Base-by-base conservation (phyloP, 2,888 invertebrate species). In the Clistopyga incitator region DNA sequence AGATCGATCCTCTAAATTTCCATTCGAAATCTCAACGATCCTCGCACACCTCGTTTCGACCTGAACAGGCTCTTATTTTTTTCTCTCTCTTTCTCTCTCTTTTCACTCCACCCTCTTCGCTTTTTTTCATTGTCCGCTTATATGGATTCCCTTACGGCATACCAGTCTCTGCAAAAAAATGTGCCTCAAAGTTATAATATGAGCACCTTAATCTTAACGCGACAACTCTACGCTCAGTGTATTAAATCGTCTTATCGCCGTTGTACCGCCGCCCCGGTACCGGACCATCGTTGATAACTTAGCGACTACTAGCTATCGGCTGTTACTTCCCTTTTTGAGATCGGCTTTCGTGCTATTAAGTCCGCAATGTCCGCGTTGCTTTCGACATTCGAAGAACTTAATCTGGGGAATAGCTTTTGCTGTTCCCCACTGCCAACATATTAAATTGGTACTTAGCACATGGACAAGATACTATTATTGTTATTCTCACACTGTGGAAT, bases 281-380 rank as follows among this genome's bases (percentile, higher is more conserved):
- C 25, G 70, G n/a, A 29, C 42, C 42, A 45, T 59, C 77, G 76
- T 77, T 71, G 68, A 74, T 74, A 56, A 56, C 56, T 61, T 61
- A 61, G 15, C 34, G 34, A 34, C 59, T 61, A 34, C 59, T 34
- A 34, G 59, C n/a, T 61, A 34, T 34, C 34, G n/a, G 34, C 34
- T 70, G 13, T 34, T 70, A 34, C n/a, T 72, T 65, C 68, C 38
- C 23, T 61, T 59, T 67, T 68, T 10, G 20, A 50, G 52, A 82
- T 82, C 82, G 78, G 74, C 70, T 82, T 78, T 82, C 78, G 74
- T 78, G 54, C 82, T 74, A 78, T 78, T 78, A 82, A 82, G 64
- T 61, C 64, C 61, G 56, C 52, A 29, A 65, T 45, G 64, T 29
- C 56, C 59, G 54, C 29, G 13, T 67, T 74, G 59, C 61, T 68